Percentiles rank a stretch among this genome's conserved stretches.
Conservation (phyloP, 2,113 vertebrate species). For the Odontophorus gujanensis region DNA sequence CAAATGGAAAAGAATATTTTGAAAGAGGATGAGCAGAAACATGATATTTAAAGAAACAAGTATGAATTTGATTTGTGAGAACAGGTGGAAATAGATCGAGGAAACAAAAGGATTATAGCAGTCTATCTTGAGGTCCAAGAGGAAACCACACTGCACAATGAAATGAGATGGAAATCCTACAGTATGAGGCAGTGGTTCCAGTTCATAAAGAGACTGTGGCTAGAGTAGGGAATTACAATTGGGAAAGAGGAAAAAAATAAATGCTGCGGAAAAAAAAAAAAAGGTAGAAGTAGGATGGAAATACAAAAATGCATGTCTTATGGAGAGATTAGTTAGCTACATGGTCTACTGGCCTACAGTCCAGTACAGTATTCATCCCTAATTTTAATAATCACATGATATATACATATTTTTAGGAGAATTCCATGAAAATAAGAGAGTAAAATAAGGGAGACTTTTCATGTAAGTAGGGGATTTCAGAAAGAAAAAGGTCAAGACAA, state of each 20-base stretch:
- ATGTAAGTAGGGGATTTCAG: not conserved
- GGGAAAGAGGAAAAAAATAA: not conserved
- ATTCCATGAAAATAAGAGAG: not conserved
- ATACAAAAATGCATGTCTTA: not conserved
- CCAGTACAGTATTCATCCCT: not conserved
- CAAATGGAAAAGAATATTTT: not conserved
- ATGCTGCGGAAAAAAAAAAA: not conserved
- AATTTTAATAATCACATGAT: not conserved
- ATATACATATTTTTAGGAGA: not conserved
- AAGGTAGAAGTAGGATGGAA: not conserved
- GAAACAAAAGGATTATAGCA: not conserved
- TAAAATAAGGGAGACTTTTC: not conserved
- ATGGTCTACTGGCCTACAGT: not conserved
- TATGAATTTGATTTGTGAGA: not conserved
- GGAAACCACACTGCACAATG: not conserved
- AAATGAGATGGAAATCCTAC: not conserved
- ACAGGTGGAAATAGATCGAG: not conserved
- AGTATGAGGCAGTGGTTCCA: not conserved
- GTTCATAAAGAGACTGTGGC: not conserved
- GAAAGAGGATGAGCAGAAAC: not conserved
- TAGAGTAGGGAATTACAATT: not conserved
- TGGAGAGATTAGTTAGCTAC: not conserved
- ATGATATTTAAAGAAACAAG: not conserved
- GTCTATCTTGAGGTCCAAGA: not conserved
- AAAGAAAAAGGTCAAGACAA: not conserved